Conservation (phyloP, 1,140 invertebrate species). For the Orussus abietinus region DNA sequence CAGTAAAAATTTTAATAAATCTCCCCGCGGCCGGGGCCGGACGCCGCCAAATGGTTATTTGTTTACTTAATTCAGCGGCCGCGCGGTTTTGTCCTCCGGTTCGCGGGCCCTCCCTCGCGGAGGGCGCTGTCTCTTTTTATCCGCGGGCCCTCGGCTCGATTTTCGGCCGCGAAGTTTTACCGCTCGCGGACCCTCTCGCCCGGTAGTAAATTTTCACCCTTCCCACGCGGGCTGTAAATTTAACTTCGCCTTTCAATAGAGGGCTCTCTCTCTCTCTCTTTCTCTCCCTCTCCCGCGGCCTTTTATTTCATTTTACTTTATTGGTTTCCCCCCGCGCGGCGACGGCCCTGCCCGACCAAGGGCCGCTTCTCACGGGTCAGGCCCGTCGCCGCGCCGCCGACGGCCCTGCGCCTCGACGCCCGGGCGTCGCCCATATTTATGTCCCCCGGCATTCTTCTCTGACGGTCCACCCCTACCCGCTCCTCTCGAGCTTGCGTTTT, state of each 20-base stretch:
- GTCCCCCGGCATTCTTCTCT: slow-evolving; percentile 8
- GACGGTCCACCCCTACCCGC: too few species aligned
- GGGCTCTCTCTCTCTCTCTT: slow-evolving; percentile 2
- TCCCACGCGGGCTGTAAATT: slow-evolving; percentile 35
- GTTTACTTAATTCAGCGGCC: slow-evolving; percentile 30
- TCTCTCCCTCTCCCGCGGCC: neutral
- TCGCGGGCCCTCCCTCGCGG: too few species aligned
- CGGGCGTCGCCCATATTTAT: slow-evolving; percentile 32
- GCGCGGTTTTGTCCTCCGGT: slow-evolving; percentile 22
- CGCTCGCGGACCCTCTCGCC: too few species aligned
- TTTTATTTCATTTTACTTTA: neutral
- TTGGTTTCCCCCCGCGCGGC: too few species aligned
- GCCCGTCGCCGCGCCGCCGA: slow-evolving; percentile 11
- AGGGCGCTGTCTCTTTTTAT: neutral
- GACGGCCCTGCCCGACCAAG: slow-evolving; percentile 3
- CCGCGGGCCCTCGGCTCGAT: slow-evolving; percentile 24
- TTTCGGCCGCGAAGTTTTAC: slow-evolving; percentile 32
- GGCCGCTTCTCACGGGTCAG: slow-evolving; percentile 16
- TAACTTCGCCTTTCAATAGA: slow-evolving; percentile 36
- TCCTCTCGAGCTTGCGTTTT: too few species aligned
- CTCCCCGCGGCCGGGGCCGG: slow-evolving; percentile 9
- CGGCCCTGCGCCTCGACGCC: slow-evolving; percentile 8
- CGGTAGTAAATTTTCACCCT: slow-evolving; percentile 44
- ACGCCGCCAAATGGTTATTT: slow-evolving; percentile 24
- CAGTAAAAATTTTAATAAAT: slow-evolving; percentile 41